Base-by-base conservation (phyloP, 2,888 invertebrate genomes). In the Polia nebulosa region DNA sequence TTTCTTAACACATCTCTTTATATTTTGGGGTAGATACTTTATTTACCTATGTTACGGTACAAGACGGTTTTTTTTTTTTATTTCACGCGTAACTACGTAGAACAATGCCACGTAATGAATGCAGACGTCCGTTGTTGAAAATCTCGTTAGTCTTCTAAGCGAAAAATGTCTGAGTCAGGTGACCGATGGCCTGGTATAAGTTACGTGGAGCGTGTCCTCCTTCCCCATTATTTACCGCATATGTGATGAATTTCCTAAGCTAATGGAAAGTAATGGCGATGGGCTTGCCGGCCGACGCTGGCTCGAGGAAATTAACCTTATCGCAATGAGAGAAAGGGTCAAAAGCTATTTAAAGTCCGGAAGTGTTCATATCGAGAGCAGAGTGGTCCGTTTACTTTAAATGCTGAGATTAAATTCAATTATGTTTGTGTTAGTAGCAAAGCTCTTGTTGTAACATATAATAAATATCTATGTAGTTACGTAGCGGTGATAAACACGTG, bases 131-230 rank as follows among this genome's bases (percentile, higher is more conserved):
- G 73, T 76, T 78, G 80, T 85, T 80, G 81, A 82, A 76, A 86
- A 84, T 81, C 87, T 89, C 89, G 89, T 92, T 91, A 90, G 86
- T 78, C 71, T 81, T 66, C 70, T 56, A 70, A 82, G 87, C 89
- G 88, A 88, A 85, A 88, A 88, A 90, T 90, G 85, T 78, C 74
- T 64, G 66, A 66, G 80, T 80, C n/a, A 72, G 68, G 87, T 87
- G 89, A 91, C 87, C 86, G 88, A 90, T 89, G 88, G 72, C 78
- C 72, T 58, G 83, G 83, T 82, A 90, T 91, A 84, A 67, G 82
- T 89, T 78, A 86, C 67, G 74, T 39, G 63, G 78, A 65, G 68
- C 57, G 68, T 59, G 78, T 72, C 74, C 81, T 72, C 80, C 75
- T 83, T 81, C 79, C 70, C 74, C 80, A 76, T 82, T 80, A 85